phyloP scores from a whole-genome alignment of 2,797 vertebrate species.

The Diplodus sargus region DNA sequence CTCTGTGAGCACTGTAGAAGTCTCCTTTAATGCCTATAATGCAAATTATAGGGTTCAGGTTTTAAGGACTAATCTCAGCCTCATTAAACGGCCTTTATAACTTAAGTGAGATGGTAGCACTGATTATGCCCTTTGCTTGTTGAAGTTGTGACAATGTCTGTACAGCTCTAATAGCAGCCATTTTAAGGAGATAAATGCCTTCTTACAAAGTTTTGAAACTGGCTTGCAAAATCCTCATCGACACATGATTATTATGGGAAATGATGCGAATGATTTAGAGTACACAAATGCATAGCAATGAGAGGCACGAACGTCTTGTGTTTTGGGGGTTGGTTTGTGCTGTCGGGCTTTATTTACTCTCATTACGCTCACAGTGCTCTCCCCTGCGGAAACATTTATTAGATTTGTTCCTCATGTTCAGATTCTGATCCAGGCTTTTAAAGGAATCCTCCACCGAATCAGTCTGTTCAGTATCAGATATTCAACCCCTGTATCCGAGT shows the following conservation, averaged over 20 bases:
- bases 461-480: background rate
- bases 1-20: background rate
- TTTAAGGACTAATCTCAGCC: conserved; percentile 2
- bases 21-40: background rate
- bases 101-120: background rate
- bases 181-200: conserved; percentile 16
- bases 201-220: background rate
- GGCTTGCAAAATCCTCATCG: background rate
- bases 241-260: conserved; percentile 1
- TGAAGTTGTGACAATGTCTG: background rate
- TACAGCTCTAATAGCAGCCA: conserved; percentile 2
- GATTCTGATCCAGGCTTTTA: too few species aligned
- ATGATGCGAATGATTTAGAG: background rate
- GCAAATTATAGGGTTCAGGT: conserved; percentile 13
- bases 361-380: background rate
- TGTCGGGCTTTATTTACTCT: background rate
- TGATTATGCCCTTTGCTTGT: conserved; percentile 20
- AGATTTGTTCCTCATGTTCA: background rate
- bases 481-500: background rate
- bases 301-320: background rate
- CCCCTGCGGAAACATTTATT: conserved; percentile 1
- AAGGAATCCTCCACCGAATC: too few species aligned
- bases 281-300: background rate
- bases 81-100: background rate
- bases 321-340: background rate